These are phyloP conservation scores for Pasiphila rectangulata DNA, from an alignment of 2,888 invertebrate genomes.

Conservation along the genomic window DNA sequence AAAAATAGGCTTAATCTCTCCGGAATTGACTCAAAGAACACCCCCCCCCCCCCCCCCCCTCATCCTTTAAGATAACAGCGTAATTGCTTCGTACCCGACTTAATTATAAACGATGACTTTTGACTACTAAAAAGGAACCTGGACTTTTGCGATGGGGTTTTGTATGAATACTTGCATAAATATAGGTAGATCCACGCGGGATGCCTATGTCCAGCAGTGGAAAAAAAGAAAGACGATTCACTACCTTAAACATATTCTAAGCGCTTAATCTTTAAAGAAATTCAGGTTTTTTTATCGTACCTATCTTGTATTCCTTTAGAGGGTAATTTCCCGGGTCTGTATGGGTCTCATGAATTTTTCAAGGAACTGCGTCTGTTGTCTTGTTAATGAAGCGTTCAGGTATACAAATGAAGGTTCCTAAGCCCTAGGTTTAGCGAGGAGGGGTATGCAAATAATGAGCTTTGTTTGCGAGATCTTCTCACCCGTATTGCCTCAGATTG, in stretches of 20 bases:
- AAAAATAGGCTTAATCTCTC: conserved; percentile 10
- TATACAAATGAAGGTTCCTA: conserved; percentile 29
- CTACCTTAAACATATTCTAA: too few species aligned
- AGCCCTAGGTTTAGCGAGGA: conserved; percentile 16
- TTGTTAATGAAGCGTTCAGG: conserved; percentile 30
- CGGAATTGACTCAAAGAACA: conserved; percentile 12
- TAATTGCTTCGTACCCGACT: conserved; percentile 29
- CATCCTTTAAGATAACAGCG: conserved; percentile 25
- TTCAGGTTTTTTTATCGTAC: conserved; percentile 17
- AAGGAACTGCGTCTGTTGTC: conserved; percentile 23
- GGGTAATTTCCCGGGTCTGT: conserved; percentile 23
- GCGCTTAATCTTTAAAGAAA: conserved; percentile 31
- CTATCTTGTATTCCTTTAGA: conserved; percentile 16
- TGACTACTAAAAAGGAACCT: conserved; percentile 18
- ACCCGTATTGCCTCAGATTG: neutral
- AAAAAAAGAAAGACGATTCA: too few species aligned
- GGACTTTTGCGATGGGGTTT: conserved; percentile 33
- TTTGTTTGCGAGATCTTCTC: conserved; percentile 6
- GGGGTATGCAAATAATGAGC: conserved; percentile 26
- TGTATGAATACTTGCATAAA: conserved; percentile 20
- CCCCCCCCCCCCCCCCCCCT: too few species aligned
- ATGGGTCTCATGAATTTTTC: conserved; percentile 30
- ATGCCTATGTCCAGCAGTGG: too few species aligned
- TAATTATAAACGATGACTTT: conserved; percentile 26
- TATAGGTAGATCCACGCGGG: too few species aligned